Evolutionary conservation across 37 sponge, comb jelly and placozoan species (phyloP).

Genomic region (Crambe crambe): DNA sequence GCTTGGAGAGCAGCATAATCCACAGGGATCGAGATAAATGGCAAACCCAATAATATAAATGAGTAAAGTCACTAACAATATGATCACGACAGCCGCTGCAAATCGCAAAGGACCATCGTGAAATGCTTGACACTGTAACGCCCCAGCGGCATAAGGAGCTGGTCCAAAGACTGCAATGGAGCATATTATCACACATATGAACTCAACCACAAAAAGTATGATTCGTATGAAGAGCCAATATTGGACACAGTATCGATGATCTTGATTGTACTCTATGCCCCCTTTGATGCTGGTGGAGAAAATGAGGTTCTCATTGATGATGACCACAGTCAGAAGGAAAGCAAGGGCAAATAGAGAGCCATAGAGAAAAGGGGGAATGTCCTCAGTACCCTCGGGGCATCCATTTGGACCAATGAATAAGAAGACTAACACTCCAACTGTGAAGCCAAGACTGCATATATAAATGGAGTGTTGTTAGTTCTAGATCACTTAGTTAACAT

Average conservation of each 20-base stretch:
- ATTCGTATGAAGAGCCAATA: not conserved
- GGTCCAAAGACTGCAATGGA: constrained; percentile 6
- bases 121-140: constrained; percentile 7
- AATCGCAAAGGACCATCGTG: constrained; percentile 31
- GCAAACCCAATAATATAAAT: not conserved
- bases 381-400: not conserved
- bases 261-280: not conserved
- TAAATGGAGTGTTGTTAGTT: not conserved
- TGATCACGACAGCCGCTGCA: constrained; percentile 6
- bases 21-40: constrained; percentile 18
- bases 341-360: constrained; percentile 14
- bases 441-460: constrained; percentile 5
- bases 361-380: constrained; percentile 32
- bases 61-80: not conserved
- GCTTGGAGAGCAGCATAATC: constrained; percentile 17
- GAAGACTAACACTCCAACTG: constrained; percentile 26
- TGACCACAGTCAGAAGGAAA: not conserved
- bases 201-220: constrained; percentile 3
- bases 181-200: not conserved
- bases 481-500: not conserved
- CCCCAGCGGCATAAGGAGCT: not conserved
- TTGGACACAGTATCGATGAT: not conserved
- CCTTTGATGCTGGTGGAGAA: constrained; percentile 18
- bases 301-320: constrained; percentile 18
- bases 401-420: constrained; percentile 16